Percentiles rank a stretch among this genome's conserved stretches.
phyloP scores from a whole-genome alignment of 2,888 invertebrate species.

The Melanchra persicariae region DNA sequence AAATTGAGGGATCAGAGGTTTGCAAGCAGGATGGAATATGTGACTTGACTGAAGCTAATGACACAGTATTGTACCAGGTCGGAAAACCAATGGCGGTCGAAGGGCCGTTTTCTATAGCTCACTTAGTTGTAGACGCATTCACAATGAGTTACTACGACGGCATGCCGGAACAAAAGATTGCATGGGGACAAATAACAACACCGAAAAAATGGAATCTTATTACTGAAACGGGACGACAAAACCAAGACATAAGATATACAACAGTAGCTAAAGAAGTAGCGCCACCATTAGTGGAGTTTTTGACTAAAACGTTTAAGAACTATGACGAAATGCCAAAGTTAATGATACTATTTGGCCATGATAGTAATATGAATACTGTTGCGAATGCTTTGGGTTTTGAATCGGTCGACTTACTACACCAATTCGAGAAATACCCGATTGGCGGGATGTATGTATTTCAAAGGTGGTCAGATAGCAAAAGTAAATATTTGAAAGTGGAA shows the following conservation, averaged over 20 bases:
- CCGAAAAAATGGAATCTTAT: slow-evolving; percentile 48
- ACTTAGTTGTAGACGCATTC: slow-evolving; percentile 44
- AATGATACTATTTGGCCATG: slow-evolving; percentile 58
- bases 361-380: slow-evolving; percentile 54
- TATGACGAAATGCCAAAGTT: slow-evolving; percentile 49
- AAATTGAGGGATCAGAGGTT: slow-evolving; percentile 53
- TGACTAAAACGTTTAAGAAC: slow-evolving; percentile 47
- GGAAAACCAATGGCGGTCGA: background rate
- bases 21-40: slow-evolving; percentile 55
- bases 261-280: slow-evolving; percentile 48
- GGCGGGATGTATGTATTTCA: slow-evolving; percentile 63
- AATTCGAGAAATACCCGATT: slow-evolving; percentile 54
- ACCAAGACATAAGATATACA: slow-evolving; percentile 41
- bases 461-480: slow-evolving; percentile 55
- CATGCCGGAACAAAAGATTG: slow-evolving; percentile 47
- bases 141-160: slow-evolving; percentile 51
- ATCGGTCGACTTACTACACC: slow-evolving; percentile 43
- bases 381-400: slow-evolving; percentile 41
- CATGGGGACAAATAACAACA: slow-evolving; percentile 55
- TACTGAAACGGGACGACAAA: slow-evolving; percentile 38
- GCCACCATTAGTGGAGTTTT: slow-evolving; percentile 34
- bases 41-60: slow-evolving; percentile 45
- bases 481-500: slow-evolving; percentile 62
- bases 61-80: slow-evolving; percentile 18
- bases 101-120: slow-evolving; percentile 36